Base-by-base conservation (phyloP, 2,113 vertebrate genomes). In the Noturus placidus region DNA sequence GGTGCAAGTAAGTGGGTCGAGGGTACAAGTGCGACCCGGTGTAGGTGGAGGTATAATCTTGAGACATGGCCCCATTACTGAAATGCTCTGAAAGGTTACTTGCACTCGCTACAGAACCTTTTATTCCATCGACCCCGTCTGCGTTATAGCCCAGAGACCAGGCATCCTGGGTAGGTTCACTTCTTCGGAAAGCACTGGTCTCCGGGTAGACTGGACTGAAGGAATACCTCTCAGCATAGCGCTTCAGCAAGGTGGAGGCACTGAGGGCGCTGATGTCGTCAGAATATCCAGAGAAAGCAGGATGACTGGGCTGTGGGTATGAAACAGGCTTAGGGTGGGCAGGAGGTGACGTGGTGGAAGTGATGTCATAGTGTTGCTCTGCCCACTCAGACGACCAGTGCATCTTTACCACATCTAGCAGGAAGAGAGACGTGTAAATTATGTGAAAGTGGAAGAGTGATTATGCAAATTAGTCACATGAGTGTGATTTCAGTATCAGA, bases 301-400 rank as follows among this genome's bases (percentile, higher is more conserved):
- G 96, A 89, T 97, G 96, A 93, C 91, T 94, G 93, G 92, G 91
- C 74, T 94, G 93, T 19, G 96, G 91, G 88, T 96, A 97, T 87
- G 96, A 91, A 67, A 98, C 97, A 14, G 97, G 90, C 82, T 99
- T 99, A 95, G 97, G 96, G 78, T 95, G 96, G 0, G 96, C 96
- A 0, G 97, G 97, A 0, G 97, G 97, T 0, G 97, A 97, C 63
- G 97, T 99, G 9, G 97, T 98, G 87, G 97, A 99, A 89, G 97
- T 98, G 90, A 99, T 97, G 35, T 99, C 98, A 59, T 98, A 95
- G 95, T 99, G 97, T 95, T 99, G 97, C 95, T 99, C 97, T 87
- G 97, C 97, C 97, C 97, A 98, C 96, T 98, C 97, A 95, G 96
- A 96, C 92, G 97, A 97, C 98, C 98, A 99, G 96, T 98, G 97